These are phyloP conservation scores for Pseudobourletiella spinata DNA, from an alignment of 1,140 invertebrate genomes.

Conservation along the genomic window DNA sequence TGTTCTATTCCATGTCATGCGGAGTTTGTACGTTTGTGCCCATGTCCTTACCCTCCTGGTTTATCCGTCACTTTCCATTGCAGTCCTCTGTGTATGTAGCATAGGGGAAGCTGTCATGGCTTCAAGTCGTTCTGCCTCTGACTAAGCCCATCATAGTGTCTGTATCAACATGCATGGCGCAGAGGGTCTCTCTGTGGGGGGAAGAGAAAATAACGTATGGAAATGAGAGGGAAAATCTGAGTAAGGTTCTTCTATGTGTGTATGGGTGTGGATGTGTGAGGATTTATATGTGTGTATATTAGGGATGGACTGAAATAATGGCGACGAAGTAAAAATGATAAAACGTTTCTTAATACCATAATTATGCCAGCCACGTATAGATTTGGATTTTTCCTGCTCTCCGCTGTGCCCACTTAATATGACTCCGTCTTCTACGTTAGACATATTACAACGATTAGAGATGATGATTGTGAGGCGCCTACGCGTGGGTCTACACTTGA, in stretches of 20 bases:
- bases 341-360: constrained; percentile 16
- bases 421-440: background rate
- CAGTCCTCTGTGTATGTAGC: too few relatives aligned
- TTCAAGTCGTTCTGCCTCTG: too few relatives aligned
- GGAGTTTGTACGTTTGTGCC: background rate
- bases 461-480: background rate
- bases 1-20: background rate
- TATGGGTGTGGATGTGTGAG: too few relatives aligned
- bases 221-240: too few relatives aligned
- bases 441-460: background rate
- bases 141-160: too few relatives aligned
- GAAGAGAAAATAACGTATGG: too few relatives aligned
- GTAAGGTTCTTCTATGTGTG: too few relatives aligned
- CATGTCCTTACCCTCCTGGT: too few relatives aligned
- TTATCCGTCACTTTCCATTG: too few relatives aligned
- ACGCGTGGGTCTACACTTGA: background rate
- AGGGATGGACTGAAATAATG: background rate
- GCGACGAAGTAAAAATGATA: constrained; percentile 10
- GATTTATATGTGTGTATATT: background rate
- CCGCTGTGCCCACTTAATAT: constrained; percentile 23
- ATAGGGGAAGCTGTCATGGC: too few relatives aligned
- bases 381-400: constrained; percentile 14
- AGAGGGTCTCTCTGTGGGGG: too few relatives aligned
- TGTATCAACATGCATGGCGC: too few relatives aligned
- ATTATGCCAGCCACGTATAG: constrained; percentile 19